These are phyloP conservation scores for Genyomyrus donnyi DNA, from an alignment of 2,113 vertebrate genomes.

Conservation along the genomic window DNA sequence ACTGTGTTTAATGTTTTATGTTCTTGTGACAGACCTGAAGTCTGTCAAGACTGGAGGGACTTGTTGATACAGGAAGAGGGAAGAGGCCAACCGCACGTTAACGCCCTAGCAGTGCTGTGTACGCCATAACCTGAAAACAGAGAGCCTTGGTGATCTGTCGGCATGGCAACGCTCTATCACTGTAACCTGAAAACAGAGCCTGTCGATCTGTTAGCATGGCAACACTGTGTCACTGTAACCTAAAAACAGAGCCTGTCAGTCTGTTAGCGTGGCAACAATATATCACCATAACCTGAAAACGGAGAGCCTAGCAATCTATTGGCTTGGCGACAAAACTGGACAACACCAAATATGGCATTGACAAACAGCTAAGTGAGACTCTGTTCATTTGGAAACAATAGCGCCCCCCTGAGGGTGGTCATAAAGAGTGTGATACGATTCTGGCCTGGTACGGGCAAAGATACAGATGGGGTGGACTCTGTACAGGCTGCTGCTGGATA, in stretches of 20 bases:
- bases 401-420: neutral
- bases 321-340: neutral
- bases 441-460: neutral
- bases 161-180: neutral
- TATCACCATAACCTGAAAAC: neutral
- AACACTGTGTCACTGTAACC: neutral
- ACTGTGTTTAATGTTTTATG: neutral
- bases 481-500: neutral
- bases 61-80: neutral
- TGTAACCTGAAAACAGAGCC: neutral
- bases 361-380: neutral
- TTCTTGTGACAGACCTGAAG: neutral
- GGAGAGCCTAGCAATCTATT: neutral
- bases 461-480: neutral
- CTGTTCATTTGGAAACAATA: neutral
- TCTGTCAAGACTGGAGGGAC: neutral
- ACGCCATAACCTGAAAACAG: neutral
- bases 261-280: neutral
- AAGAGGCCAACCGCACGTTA: neutral
- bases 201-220: neutral
- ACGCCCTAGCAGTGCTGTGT: neutral
- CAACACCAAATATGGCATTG: neutral
- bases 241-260: neutral
- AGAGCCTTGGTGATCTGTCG: neutral
- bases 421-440: neutral